Evolutionary conservation across 2,888 invertebrate species (phyloP).

Genomic region (Sceliomorpha sp.): DNA sequence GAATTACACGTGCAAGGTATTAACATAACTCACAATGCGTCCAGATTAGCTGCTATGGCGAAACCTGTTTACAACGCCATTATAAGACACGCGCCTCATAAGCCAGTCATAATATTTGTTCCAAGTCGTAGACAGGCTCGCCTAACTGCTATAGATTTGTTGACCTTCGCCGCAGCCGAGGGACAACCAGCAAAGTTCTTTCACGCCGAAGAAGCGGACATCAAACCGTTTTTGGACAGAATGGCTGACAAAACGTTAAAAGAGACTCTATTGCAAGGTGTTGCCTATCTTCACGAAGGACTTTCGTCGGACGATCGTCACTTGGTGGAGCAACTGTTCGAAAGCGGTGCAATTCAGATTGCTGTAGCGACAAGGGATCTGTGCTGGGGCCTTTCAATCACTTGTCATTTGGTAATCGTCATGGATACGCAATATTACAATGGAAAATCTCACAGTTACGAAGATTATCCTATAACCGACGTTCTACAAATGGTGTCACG

Average conservation of each 20-base stretch:
- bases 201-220: constrained; percentile 91
- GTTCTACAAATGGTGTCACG: constrained; percentile 99
- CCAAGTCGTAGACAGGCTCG: constrained; percentile 94
- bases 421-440: constrained; percentile 95
- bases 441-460: constrained; percentile 89
- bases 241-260: constrained; percentile 94
- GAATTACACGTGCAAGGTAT: constrained; percentile 98
- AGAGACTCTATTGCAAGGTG: constrained; percentile 96
- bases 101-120: constrained; percentile 94
- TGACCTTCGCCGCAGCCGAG: constrained; percentile 96
- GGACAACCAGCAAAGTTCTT: constrained; percentile 93
- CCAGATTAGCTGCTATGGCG: constrained; percentile 97
- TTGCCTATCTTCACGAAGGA: constrained; percentile 98
- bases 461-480: constrained; percentile 98
- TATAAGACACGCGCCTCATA: constrained; percentile 89
- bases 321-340: constrained; percentile 95
- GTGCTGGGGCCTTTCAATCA: constrained; percentile 95
- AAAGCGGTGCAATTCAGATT: constrained; percentile 95
- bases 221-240: constrained; percentile 92
- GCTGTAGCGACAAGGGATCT: constrained; percentile 95
- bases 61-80: constrained; percentile 98
- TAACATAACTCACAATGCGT: constrained; percentile 98
- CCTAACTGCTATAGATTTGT: constrained; percentile 96
- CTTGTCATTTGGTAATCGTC: constrained; percentile 95
- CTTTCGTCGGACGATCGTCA: constrained; percentile 91